phyloP scores from a whole-genome alignment of 2,113 vertebrate species.

The Brienomyrus brachyistius region DNA sequence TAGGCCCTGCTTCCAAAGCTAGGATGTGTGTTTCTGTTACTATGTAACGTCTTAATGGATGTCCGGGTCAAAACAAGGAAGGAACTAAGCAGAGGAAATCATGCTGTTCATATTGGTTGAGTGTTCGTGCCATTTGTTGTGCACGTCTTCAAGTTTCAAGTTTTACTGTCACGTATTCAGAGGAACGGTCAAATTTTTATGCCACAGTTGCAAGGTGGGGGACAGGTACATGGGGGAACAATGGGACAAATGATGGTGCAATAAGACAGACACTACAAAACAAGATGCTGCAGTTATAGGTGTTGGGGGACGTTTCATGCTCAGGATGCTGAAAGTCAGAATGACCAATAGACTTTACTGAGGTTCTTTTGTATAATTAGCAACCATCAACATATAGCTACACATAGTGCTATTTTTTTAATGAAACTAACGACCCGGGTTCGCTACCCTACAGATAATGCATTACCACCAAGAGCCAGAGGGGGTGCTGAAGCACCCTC shows the following conservation, averaged over 20 bases:
- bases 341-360: background rate
- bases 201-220: background rate
- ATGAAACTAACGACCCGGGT: background rate
- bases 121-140: background rate
- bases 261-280: background rate
- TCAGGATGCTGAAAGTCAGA: background rate
- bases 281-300: constrained; percentile 1
- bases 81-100: background rate
- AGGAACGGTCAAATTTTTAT: background rate
- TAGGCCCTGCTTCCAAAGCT: background rate
- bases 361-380: background rate
- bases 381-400: background rate
- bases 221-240: background rate
- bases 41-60: background rate
- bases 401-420: background rate
- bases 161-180: background rate
- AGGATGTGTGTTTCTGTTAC: background rate
- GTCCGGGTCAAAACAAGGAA: background rate
- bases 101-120: background rate
- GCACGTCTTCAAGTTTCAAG: background rate
- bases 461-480: background rate
- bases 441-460: background rate
- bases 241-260: background rate
- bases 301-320: background rate
- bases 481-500: background rate